These are phyloP conservation scores for Anabacerthia variegaticeps DNA, from an alignment of 2,797 vertebrate species.

Conservation along the genomic window DNA sequence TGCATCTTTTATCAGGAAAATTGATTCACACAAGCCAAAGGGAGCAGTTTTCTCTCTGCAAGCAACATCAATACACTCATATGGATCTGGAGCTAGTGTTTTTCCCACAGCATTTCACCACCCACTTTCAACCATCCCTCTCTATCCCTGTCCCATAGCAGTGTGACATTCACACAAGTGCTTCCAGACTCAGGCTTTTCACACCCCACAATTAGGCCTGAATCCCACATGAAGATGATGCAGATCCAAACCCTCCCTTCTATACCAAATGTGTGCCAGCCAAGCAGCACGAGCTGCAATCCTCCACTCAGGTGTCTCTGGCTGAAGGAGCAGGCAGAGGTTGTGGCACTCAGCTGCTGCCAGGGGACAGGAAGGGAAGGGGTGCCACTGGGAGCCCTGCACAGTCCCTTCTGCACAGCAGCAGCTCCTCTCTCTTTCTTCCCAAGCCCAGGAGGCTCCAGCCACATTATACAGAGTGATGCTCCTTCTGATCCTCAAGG, in stretches of 20 bases:
- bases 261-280: neutral
- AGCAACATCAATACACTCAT: neutral
- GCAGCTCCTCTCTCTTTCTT: neutral
- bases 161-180: neutral
- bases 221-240: neutral
- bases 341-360: fast-evolving
- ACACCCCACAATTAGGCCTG: neutral
- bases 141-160: neutral
- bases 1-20: slow-evolving; percentile 29
- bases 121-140: neutral
- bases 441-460: neutral
- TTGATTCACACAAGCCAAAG: neutral
- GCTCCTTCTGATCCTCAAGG: neutral
- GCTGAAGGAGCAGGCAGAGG: neutral
- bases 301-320: neutral
- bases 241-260: neutral
- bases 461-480: fast-evolving
- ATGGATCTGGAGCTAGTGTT: neutral
- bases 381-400: neutral
- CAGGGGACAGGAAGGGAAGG: neutral
- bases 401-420: neutral
- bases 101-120: neutral
- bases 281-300: fast-evolving
- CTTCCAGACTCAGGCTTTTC: neutral
- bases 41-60: neutral